Evolutionary conservation across 2,888 invertebrate species (phyloP).

Genomic region (Troglohyphantes excavatus): DNA sequence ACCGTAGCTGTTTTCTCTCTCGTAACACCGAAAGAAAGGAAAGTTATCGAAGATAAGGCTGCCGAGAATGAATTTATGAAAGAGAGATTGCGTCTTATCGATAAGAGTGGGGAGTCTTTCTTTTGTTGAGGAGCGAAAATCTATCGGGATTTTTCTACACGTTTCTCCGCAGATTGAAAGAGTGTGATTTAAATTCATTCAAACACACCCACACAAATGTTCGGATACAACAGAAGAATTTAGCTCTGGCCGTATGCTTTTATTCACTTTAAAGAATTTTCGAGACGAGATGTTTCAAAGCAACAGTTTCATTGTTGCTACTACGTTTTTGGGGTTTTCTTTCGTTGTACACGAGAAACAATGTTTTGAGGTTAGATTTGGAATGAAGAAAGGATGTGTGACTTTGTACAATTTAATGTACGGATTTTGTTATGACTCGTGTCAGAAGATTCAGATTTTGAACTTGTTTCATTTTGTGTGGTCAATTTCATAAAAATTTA

Average conservation of each 20-base stretch:
- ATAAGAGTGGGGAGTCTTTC: background rate
- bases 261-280: background rate
- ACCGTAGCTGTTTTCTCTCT: background rate
- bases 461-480: too few species aligned
- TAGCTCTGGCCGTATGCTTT: background rate
- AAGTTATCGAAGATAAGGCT: slow-evolving; percentile 1
- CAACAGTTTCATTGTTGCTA: background rate
- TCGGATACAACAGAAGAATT: slow-evolving; percentile 9
- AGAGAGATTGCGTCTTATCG: slow-evolving; percentile 40
- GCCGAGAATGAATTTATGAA: slow-evolving; percentile 12
- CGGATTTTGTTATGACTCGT: too few species aligned
- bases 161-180: background rate
- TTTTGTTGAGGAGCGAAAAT: slow-evolving; percentile 9
- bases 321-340: too few species aligned
- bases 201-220: background rate
- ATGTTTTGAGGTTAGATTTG: too few species aligned
- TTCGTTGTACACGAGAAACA: too few species aligned
- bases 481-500: too few species aligned
- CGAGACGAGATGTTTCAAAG: background rate
- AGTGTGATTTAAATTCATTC: slow-evolving; percentile 3
- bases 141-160: slow-evolving; percentile 34
- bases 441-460: too few species aligned
- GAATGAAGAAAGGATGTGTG: too few species aligned
- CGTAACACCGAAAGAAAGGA: background rate
- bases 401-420: too few species aligned